Evolutionary conservation across 1,140 invertebrate species (phyloP).

Genomic region (Caenorhabditis remanei): DNA sequence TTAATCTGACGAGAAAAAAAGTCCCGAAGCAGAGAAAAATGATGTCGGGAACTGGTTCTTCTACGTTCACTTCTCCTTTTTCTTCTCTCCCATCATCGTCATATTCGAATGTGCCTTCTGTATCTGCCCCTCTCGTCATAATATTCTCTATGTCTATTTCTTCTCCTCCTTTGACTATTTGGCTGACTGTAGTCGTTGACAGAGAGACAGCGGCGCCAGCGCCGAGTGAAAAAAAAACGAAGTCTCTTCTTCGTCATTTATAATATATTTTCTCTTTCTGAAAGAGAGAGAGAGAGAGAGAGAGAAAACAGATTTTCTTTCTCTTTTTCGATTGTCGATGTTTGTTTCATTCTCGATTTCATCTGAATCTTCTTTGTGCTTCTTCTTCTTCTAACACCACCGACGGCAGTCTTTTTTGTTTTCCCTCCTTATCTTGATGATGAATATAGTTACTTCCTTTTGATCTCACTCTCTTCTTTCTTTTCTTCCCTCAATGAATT

Average conservation of each 20-base stretch:
- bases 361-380: background rate
- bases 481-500: background rate
- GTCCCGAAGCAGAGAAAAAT: conserved; percentile 49
- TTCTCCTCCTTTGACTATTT: conserved; percentile 27
- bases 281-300: conserved; percentile 3
- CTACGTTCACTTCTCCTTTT: conserved; percentile 34
- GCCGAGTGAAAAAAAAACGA: conserved; percentile 30
- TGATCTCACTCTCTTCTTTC: background rate
- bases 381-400: background rate
- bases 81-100: conserved; percentile 33
- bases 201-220: conserved; percentile 37
- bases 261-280: conserved; percentile 42
- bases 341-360: conserved; percentile 30
- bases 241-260: conserved; percentile 41
- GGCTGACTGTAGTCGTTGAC: conserved; percentile 52
- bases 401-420: background rate
- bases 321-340: conserved; percentile 9
- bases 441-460: background rate
- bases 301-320: background rate
- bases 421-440: background rate
- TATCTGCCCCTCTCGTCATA: conserved; percentile 36
- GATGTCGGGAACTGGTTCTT: conserved; percentile 53
- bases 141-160: conserved; percentile 5
- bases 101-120: conserved; percentile 46
- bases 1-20: conserved; percentile 8